These are phyloP conservation scores for Brachionus paranguensis DNA, from an alignment of 1,140 invertebrate species.

Conservation along the genomic window DNA sequence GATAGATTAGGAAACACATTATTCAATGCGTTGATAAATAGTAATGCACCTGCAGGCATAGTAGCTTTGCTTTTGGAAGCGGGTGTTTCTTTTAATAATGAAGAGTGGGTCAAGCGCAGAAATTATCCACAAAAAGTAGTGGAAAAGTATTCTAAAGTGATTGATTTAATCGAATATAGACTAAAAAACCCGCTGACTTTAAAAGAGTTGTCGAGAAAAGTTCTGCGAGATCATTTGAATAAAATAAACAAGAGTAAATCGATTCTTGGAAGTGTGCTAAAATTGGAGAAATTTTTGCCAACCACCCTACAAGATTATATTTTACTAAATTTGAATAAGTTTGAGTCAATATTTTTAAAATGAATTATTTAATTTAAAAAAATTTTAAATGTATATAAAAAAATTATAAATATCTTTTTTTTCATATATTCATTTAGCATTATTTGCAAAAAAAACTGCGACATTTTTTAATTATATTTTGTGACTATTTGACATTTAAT, in stretches of 20 bases:
- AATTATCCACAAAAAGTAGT: background rate
- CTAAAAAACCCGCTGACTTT: constrained; percentile 27
- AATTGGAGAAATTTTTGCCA: constrained; percentile 26
- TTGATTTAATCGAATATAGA: constrained; percentile 27
- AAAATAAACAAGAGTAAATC: constrained; percentile 6
- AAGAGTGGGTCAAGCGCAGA: constrained; percentile 1
- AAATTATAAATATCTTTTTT: background rate
- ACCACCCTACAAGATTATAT: constrained; percentile 22
- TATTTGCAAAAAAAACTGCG: background rate
- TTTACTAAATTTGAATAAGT: constrained; percentile 32
- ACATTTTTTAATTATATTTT: background rate
- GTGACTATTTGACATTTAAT: no score
- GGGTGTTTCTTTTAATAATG: constrained; percentile 3
- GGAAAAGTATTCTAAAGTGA: constrained; percentile 13
- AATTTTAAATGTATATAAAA: background rate
- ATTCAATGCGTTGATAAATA: constrained; percentile 37
- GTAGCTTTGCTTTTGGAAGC: constrained; percentile 29
- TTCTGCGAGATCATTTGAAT: constrained; percentile 4
- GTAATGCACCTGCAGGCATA: background rate
- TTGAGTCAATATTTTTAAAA: constrained; percentile 11
- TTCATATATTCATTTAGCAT: background rate
- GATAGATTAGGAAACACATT: constrained; percentile 20
- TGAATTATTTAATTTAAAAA: background rate
- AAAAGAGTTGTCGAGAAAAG: constrained; percentile 14
- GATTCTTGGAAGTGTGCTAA: constrained; percentile 10